Percentiles rank a stretch among this genome's conserved stretches.
phyloP scores from a whole-genome alignment of 2,797 vertebrate species.

The Bufotes viridis region DNA sequence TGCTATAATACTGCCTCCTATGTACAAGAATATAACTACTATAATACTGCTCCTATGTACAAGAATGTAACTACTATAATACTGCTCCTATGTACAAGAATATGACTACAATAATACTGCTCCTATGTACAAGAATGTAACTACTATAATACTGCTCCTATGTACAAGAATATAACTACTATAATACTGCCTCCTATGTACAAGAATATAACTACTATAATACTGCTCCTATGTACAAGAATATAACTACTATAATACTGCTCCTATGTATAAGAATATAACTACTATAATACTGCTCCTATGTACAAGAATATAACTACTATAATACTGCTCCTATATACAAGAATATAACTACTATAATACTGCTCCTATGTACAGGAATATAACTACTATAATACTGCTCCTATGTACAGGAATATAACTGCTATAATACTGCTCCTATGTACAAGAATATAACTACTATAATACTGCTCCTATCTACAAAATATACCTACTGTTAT shows the following conservation, averaged over 20 bases:
- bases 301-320: constrained; percentile 14
- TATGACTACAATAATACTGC: background rate
- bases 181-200: background rate
- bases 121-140: background rate
- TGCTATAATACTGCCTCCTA: background rate
- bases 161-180: background rate
- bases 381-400: constrained; percentile 22
- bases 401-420: background rate
- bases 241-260: constrained; percentile 9
- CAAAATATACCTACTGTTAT: background rate
- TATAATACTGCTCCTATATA: background rate
- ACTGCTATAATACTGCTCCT: too few relatives aligned
- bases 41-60: background rate
- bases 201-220: constrained; percentile 1
- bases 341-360: background rate
- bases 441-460: too few relatives aligned
- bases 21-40: background rate
- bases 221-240: background rate
- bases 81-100: background rate
- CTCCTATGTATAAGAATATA: background rate
- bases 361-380: constrained; percentile 1
- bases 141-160: background rate
- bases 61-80: background rate
- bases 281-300: constrained; percentile 15
- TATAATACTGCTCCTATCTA: too few relatives aligned